Evolutionary conservation across 2,888 invertebrate genomes (phyloP).

Genomic region (Isoperla grammatica): DNA sequence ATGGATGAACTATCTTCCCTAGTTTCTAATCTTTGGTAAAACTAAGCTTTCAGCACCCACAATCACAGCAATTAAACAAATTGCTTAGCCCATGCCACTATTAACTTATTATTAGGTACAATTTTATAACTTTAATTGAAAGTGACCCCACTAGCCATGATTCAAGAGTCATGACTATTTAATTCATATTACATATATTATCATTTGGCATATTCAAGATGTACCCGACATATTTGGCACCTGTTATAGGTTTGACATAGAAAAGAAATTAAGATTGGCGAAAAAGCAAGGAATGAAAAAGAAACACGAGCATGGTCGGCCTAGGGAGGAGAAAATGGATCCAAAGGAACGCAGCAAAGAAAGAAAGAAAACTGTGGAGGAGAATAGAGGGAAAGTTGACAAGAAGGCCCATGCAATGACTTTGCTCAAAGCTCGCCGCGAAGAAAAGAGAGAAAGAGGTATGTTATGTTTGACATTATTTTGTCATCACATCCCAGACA

Average conservation of each 20-base stretch:
- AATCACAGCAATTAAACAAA: too few relatives aligned
- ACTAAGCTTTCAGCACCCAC: too few relatives aligned
- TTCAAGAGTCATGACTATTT: too few relatives aligned
- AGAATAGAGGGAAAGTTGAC: constrained; percentile 69
- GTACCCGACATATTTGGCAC: too few relatives aligned
- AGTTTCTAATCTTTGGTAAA: too few relatives aligned
- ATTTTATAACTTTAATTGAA: too few relatives aligned
- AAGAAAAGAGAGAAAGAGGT: constrained; percentile 77
- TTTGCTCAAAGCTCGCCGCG: constrained; percentile 79
- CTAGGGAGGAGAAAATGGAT: constrained; percentile 51
- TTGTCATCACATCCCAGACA: neutral
- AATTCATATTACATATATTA: too few relatives aligned
- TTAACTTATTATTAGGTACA: too few relatives aligned
- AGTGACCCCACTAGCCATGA: too few relatives aligned
- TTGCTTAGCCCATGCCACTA: too few relatives aligned
- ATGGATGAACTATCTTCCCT: too few relatives aligned
- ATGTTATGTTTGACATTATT: constrained; percentile 24
- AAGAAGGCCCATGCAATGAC: constrained; percentile 93
- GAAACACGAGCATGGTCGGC: constrained; percentile 36
- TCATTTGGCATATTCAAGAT: too few relatives aligned
- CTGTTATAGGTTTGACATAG: constrained; percentile 85
- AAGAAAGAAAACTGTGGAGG: constrained; percentile 85
- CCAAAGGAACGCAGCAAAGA: constrained; percentile 75
- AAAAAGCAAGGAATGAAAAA: constrained; percentile 67
- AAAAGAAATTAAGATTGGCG: constrained; percentile 82